Base-by-base conservation (phyloP, 1,140 invertebrate species). In the Rhopalosiphum maidis region DNA sequence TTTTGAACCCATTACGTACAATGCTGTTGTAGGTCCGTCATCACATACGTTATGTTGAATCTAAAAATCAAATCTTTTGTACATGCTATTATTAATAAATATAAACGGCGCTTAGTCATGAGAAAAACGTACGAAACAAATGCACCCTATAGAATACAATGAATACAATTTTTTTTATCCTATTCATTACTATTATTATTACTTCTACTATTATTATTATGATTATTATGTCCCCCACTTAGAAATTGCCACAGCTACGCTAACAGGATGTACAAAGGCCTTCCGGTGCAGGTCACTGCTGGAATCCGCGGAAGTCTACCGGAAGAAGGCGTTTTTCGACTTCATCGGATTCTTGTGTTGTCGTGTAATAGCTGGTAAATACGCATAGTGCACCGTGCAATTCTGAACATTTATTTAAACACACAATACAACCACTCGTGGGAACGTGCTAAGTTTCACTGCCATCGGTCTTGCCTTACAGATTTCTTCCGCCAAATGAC, bases 241-340 rank as follows among this genome's bases (percentile, higher is more conserved):
- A 25, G 37, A 9, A 86, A 86, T 86, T 43, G 82, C 91, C 91
- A 93, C 91, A 77, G 51, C 48, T 37, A 35, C 89, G 90, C 23
- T 5, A 35, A 35, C 55, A 18, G 90, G 68, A 35, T 30, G 18
- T 22, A 51, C 25, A 85, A 93, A 93, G 91, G 91, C 82, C 77
- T 93, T 93, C 91, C 82, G 91, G 91, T 93, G 68, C 77, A 54
- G 68, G 77, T 54, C 91, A 30, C 91, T 30, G 91, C 91, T 85
- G 91, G 91, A 93, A 93, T 93, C 91, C 91, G 82, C 48, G 82
- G 91, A 93, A 93, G 91, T 93, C 91, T 93, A 93, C 91, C 91
- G 91, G 91, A 93, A 93, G 91, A 86, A 93, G 91, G 91, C 91
- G 91, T 93, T 93, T 86, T 93, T 93, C 82, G 91, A 93, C 91